phyloP scores from a whole-genome alignment of 2,888 invertebrate species.

The Trachelus iudaicus region DNA sequence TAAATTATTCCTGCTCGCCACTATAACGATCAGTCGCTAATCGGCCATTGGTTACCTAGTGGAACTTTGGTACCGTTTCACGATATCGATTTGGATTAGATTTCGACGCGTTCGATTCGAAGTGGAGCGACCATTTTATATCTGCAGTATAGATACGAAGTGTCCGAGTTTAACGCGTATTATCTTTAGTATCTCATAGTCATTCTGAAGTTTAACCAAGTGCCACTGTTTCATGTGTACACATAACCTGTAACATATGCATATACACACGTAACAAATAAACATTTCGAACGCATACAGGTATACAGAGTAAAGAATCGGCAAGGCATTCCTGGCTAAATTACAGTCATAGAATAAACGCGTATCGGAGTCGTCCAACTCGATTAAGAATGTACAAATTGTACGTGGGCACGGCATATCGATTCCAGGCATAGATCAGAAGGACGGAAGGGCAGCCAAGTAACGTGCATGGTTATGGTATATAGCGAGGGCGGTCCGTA shows the following conservation, averaged over 20 bases:
- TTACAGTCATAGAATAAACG: not conserved
- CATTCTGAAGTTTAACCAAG: not conserved
- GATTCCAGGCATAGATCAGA: not conserved
- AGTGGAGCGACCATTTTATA: not conserved
- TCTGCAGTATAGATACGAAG: not conserved
- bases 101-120: not conserved
- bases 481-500: not conserved
- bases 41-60: not conserved
- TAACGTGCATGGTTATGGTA: not conserved
- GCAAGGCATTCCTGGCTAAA: not conserved
- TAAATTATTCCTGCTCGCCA: not conserved
- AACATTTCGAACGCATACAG: not conserved
- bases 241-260: not conserved
- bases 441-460: not conserved
- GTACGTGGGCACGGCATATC: constrained; percentile 1
- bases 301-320: not conserved
- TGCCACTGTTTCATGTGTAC: not conserved
- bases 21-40: not conserved
- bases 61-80: not conserved
- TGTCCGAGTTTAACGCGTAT: not conserved
- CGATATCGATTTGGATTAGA: not conserved
- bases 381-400: constrained; percentile 2
- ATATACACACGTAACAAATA: not conserved
- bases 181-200: not conserved
- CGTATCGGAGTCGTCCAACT: not conserved